phyloP scores from a whole-genome alignment of 2,888 invertebrate species.

The Pristionchus arcanus region DNA sequence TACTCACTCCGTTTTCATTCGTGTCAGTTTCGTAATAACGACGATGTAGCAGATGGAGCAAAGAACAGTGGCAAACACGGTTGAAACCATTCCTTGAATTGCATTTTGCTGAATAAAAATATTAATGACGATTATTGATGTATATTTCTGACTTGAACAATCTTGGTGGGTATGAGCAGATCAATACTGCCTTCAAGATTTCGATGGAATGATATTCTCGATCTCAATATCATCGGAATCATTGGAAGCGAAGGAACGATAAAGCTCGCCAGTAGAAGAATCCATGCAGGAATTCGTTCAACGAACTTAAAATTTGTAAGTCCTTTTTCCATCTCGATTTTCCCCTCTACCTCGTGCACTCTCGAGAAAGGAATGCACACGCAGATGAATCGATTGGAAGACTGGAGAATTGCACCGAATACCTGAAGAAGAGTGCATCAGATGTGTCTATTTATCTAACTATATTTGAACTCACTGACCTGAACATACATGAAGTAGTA shows the following conservation, averaged over 20 bases:
- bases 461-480: not conserved
- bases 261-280: not conserved
- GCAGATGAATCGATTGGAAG: not conserved
- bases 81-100: not conserved
- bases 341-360: not conserved
- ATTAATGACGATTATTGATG: not conserved
- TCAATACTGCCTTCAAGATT: not conserved
- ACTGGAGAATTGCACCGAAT: not conserved
- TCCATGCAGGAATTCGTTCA: not conserved
- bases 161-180: not conserved
- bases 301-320: not conserved
- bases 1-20: not conserved
- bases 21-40: not conserved
- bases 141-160: not conserved
- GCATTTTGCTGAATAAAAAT: not conserved
- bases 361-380: not conserved
- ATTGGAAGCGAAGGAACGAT: not conserved
- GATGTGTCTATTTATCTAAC: not conserved
- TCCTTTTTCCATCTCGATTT: not conserved
- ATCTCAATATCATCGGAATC: constrained; percentile 8
- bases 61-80: not conserved
- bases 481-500: constrained; percentile 9
- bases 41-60: not conserved
- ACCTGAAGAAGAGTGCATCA: not conserved
- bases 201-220: not conserved